Evolutionary conservation across 2,888 invertebrate species (phyloP).

Genomic region (Rhimphoctona megacephalus): DNA sequence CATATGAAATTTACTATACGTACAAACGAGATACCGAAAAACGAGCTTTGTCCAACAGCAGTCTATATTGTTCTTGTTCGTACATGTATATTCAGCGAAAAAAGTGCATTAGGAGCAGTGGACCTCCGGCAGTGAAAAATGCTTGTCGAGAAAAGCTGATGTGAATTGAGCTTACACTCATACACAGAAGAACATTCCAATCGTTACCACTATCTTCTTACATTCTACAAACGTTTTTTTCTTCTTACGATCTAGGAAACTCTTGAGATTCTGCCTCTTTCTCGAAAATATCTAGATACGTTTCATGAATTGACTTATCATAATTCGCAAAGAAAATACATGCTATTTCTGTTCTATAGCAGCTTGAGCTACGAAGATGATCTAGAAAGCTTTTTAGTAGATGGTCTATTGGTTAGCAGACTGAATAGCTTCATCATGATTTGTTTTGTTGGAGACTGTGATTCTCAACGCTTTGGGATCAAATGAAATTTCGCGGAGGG

Average conservation of each 20-base stretch:
- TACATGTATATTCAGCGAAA: slow-evolving; percentile 32
- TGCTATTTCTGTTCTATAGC: neutral
- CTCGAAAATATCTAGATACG: neutral
- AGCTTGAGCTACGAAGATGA: neutral
- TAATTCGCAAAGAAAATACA: neutral
- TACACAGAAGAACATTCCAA: slow-evolving; percentile 31
- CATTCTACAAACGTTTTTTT: slow-evolving; percentile 12
- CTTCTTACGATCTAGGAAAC: neutral
- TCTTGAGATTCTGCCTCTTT: neutral
- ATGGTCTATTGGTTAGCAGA: neutral
- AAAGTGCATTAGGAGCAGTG: slow-evolving; percentile 55
- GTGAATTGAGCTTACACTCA: slow-evolving; percentile 36
- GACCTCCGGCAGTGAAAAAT: slow-evolving; percentile 39
- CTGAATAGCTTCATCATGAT: slow-evolving; percentile 47
- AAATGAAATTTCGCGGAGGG: slow-evolving; percentile 55
- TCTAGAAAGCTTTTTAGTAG: neutral
- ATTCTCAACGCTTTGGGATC: slow-evolving; percentile 55
- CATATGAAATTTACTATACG: slow-evolving; percentile 20
- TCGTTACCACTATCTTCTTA: slow-evolving; percentile 19
- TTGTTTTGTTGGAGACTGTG: slow-evolving; percentile 32
- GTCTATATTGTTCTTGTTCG: slow-evolving; percentile 25
- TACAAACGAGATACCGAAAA: slow-evolving; percentile 30
- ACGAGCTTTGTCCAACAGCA: slow-evolving; percentile 21
- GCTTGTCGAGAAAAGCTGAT: slow-evolving; percentile 46
- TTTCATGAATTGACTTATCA: slow-evolving; percentile 1